phyloP scores from a whole-genome alignment of 1,140 invertebrate species.

The Zaprionus ornatus region DNA sequence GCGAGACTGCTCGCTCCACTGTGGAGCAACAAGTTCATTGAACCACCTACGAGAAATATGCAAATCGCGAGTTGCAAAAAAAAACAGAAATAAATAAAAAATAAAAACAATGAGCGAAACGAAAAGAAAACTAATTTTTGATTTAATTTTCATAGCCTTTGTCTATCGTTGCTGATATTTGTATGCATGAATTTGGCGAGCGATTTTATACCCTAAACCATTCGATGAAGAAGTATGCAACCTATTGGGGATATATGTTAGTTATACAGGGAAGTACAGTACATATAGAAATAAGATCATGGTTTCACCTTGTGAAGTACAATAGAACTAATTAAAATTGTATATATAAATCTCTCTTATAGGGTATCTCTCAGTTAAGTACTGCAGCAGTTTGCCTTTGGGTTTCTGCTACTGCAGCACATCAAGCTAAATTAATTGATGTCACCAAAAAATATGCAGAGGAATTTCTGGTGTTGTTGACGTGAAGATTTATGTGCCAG shows the following conservation, averaged over 20 bases:
- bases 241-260: no score
- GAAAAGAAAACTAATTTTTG: constrained; percentile 70
- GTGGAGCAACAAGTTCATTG: constrained; percentile 70
- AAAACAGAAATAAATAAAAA: constrained; percentile 13
- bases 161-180: constrained; percentile 45
- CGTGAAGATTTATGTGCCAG: constrained; percentile 59
- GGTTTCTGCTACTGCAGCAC: constrained; percentile 35
- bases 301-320: background rate
- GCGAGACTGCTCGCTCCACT: constrained; percentile 34
- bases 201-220: constrained; percentile 28
- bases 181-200: constrained; percentile 39
- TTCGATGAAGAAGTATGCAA: background rate
- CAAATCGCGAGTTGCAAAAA: constrained; percentile 69
- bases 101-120: constrained; percentile 60
- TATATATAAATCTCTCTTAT: background rate
- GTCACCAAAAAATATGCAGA: constrained; percentile 39
- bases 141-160: constrained; percentile 69
- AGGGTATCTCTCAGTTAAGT: constrained; percentile 11
- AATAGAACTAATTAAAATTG: background rate
- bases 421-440: constrained; percentile 63
- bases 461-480: constrained; percentile 41
- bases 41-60: constrained; percentile 81
- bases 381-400: background rate
- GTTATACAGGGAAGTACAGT: no score
- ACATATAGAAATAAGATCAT: background rate